phyloP scores from a whole-genome alignment of 2,888 invertebrate species.

The Rhagonycha lutea region DNA sequence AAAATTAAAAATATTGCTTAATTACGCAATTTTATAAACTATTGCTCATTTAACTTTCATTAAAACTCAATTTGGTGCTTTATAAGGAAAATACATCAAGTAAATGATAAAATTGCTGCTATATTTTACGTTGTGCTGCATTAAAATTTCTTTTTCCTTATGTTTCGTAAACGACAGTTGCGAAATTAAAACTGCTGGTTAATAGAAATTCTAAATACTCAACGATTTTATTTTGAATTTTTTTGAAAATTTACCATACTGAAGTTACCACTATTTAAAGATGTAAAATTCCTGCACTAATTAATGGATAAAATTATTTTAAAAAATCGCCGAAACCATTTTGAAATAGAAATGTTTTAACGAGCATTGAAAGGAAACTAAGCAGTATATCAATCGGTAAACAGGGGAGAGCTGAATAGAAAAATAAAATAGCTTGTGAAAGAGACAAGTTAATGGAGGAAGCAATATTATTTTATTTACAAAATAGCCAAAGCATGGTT shows the following conservation, averaged over 20 bases:
- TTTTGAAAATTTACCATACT: neutral
- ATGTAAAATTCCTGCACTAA: neutral
- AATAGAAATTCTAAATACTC: slow-evolving; percentile 32
- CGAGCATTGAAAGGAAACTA: neutral
- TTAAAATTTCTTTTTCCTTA: slow-evolving; percentile 23
- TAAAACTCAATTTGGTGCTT: slow-evolving; percentile 6
- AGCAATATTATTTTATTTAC: neutral
- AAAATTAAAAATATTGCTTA: neutral
- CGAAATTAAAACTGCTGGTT: slow-evolving; percentile 24
- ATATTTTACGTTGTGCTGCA: slow-evolving; percentile 14
- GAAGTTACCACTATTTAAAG: neutral
- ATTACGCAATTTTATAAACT: neutral
- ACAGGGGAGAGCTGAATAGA: neutral
- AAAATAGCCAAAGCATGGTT: neutral
- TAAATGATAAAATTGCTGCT: slow-evolving; percentile 18
- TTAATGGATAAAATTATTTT: neutral
- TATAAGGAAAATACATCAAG: slow-evolving; percentile 6
- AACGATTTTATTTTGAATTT: slow-evolving; percentile 28
- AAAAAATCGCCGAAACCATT: neutral
- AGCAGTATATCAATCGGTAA: neutral
- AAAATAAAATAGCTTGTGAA: neutral
- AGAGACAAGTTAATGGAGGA: neutral
- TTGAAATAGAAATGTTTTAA: neutral
- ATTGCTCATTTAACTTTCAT: slow-evolving; percentile 18
- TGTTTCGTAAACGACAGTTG: slow-evolving; percentile 25